These are phyloP conservation scores for Hydrozoanthus tunicans DNA, from an alignment of 64 coral and sea anemone genomes.

Conservation along the genomic window DNA sequence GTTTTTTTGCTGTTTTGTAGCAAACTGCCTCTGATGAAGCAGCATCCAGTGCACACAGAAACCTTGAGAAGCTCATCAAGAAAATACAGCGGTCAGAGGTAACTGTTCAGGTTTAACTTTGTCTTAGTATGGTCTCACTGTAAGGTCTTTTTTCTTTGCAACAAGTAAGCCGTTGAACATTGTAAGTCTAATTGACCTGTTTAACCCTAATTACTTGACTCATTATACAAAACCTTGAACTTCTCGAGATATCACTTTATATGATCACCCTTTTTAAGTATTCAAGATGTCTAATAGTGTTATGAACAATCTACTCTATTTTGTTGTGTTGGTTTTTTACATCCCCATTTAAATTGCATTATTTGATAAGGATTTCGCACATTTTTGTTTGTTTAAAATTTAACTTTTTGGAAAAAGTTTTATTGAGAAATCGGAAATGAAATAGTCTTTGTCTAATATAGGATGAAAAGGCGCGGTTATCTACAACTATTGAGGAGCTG, in stretches of 20 bases:
- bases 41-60: constrained; percentile 44
- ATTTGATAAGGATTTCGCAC: no score
- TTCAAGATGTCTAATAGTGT: no score
- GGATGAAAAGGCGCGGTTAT: constrained; percentile 30
- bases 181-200: no score
- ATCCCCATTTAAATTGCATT: no score
- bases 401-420: neutral
- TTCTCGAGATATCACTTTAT: no score
- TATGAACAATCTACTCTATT: no score
- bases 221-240: no score
- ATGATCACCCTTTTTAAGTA: no score
- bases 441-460: neutral
- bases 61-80: constrained; percentile 47
- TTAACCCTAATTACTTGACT: no score
- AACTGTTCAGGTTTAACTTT: neutral
- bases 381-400: neutral
- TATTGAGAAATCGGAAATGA: neutral
- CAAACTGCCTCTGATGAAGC: constrained; percentile 36
- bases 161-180: no score
- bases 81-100: constrained; percentile 53
- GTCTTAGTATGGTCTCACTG: neutral
- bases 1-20: constrained; percentile 5
- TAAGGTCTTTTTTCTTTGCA: no score
- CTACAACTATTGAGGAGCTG: constrained; percentile 20
- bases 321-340: no score